Conservation (phyloP, 2,888 invertebrate genomes). For the Eupithecia exiguata region DNA sequence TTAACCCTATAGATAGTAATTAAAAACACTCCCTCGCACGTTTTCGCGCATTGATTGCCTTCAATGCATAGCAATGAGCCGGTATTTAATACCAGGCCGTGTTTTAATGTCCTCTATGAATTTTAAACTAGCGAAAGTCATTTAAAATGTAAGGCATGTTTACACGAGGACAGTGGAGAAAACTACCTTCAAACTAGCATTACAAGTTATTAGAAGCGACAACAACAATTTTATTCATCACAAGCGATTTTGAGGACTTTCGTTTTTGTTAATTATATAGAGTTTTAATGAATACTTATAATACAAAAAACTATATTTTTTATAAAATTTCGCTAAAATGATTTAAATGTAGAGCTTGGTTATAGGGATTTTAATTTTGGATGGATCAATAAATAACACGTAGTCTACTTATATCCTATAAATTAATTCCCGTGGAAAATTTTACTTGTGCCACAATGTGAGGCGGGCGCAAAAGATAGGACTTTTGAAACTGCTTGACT, state of each 20-base stretch:
- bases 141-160: constrained; percentile 21
- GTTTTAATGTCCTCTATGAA: constrained; percentile 21
- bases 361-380: too few species aligned
- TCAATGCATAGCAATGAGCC: constrained; percentile 29
- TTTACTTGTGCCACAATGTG: too few species aligned
- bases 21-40: constrained; percentile 14
- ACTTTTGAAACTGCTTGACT: too few species aligned
- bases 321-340: not conserved
- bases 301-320: not conserved
- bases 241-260: not conserved
- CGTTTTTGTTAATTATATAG: not conserved
- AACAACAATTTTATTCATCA: too few species aligned
- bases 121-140: constrained; percentile 26
- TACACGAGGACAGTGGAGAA: constrained; percentile 15
- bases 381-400: too few species aligned
- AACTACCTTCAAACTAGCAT: not conserved
- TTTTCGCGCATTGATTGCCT: constrained; percentile 27
- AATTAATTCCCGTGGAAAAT: too few species aligned
- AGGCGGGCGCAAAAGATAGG: too few species aligned
- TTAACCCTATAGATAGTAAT: constrained; percentile 10
- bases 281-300: not conserved
- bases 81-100: constrained; percentile 20
- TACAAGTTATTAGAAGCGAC: not conserved
- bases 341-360: not conserved
- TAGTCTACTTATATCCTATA: too few species aligned